Percentiles rank a stretch among this genome's conserved stretches.
Evolutionary conservation across 2,888 invertebrate species (phyloP).

Genomic region (Pollenia amentaria): DNA sequence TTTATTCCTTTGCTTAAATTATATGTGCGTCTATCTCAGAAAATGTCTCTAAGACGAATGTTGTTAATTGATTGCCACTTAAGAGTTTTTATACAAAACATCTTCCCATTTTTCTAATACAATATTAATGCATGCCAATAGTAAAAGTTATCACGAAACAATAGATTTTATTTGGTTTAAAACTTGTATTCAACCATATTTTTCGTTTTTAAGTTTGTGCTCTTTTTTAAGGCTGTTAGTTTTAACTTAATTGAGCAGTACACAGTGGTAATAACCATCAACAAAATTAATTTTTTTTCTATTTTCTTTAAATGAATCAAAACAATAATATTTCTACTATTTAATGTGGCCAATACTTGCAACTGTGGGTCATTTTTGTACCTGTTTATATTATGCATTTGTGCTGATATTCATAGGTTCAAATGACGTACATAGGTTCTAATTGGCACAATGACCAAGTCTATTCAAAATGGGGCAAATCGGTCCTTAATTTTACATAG

Average conservation of each 20-base stretch:
- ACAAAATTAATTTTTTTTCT: neutral
- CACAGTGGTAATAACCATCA: neutral
- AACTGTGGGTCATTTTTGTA: neutral
- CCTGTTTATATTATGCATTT: too few species aligned
- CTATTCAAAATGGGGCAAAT: too few species aligned
- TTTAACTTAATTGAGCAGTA: neutral
- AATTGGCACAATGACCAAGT: too few species aligned
- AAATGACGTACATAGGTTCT: too few species aligned
- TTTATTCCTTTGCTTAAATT: constrained; percentile 18
- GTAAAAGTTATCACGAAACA: neutral
- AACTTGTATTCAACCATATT: constrained; percentile 29
- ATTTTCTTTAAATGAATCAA: too few species aligned
- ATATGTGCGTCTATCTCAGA: constrained; percentile 22
- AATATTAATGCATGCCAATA: constrained; percentile 14
- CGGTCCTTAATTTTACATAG: too few species aligned
- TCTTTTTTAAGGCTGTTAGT: neutral
- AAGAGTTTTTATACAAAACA: constrained; percentile 65
- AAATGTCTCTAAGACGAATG: constrained; percentile 50
- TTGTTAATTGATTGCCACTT: constrained; percentile 17
- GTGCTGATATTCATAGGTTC: too few species aligned
- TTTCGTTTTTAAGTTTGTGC: constrained; percentile 2
- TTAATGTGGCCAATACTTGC: constrained; percentile 42
- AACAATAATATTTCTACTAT: neutral
- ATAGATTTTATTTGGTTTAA: constrained; percentile 46
- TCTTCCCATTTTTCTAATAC: neutral